These are phyloP conservation scores for Hofmannophila pseudospretella DNA, from an alignment of 2,888 invertebrate genomes.

Conservation along the genomic window DNA sequence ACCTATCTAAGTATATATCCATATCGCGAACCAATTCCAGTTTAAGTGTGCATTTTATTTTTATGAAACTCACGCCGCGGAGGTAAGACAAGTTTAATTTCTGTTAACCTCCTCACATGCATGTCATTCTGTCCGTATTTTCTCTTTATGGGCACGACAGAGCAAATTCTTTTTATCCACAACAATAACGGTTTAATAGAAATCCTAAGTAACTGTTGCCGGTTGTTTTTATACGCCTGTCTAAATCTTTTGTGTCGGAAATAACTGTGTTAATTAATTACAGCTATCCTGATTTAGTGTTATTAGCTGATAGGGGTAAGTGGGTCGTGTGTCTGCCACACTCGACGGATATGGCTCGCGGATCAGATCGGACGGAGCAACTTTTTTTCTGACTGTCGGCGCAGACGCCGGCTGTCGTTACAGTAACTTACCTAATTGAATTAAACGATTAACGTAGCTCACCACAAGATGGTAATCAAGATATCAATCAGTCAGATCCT, in stretches of 20 bases:
- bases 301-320: constrained; percentile 47
- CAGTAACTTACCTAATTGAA: constrained; percentile 57
- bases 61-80: constrained; percentile 6
- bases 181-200: constrained; percentile 42
- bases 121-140: constrained; percentile 29
- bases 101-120: constrained; percentile 18
- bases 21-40: no score
- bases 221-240: constrained; percentile 29
- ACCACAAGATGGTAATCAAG: constrained; percentile 17
- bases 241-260: constrained; percentile 39
- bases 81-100: constrained; percentile 23
- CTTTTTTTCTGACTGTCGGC: constrained; percentile 46
- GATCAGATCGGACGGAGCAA: constrained; percentile 31
- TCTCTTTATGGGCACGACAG: constrained; percentile 25
- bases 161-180: constrained; percentile 37
- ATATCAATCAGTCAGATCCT: constrained; percentile 2
- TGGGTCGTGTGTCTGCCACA: constrained; percentile 38
- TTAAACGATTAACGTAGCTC: constrained; percentile 33
- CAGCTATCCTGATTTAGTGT: constrained; percentile 57
- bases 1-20: no score
- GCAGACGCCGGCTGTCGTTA: constrained; percentile 52
- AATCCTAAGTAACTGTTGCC: constrained; percentile 23
- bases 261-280: constrained; percentile 65
- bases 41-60: no score
- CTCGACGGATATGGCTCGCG: constrained; percentile 25